Percentiles rank a stretch among this genome's conserved stretches.
Evolutionary conservation across 2,113 vertebrate species (phyloP).

Genomic region (Pterocles burchelli): DNA sequence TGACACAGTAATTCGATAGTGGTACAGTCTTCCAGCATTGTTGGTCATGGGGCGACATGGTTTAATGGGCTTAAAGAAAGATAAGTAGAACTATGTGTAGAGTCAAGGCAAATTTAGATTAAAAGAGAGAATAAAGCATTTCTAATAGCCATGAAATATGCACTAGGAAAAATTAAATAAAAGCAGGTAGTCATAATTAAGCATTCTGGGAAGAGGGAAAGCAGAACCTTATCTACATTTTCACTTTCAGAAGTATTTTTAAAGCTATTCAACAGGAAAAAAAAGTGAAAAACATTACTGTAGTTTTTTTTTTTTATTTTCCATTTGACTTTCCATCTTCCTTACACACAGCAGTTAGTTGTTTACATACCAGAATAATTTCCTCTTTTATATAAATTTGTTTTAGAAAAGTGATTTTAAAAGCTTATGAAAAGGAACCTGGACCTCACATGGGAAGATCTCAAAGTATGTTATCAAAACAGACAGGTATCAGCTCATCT

Average conservation of each 20-base stretch:
- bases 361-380: background rate
- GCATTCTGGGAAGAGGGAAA: background rate
- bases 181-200: constrained; percentile 24
- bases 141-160: constrained; percentile 16
- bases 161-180: constrained; percentile 40
- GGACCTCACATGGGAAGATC: background rate
- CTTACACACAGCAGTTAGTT: background rate
- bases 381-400: background rate
- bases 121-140: constrained; percentile 45
- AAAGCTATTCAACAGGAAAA: background rate
- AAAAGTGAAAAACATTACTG: background rate
- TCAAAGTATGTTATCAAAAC: background rate
- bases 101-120: constrained; percentile 54
- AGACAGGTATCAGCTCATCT: background rate
- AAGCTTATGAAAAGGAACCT: background rate
- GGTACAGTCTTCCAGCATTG: constrained; percentile 93
- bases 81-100: constrained; percentile 6
- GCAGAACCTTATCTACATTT: background rate
- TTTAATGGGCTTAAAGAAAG: constrained; percentile 82
- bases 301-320: background rate
- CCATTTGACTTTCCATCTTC: background rate
- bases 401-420: background rate
- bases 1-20: constrained; percentile 97
- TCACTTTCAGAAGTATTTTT: background rate
- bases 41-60: constrained; percentile 93